Percentiles rank a stretch among this genome's conserved stretches.
Conservation (phyloP, 2,797 vertebrate species). For the Morus bassanus region DNA sequence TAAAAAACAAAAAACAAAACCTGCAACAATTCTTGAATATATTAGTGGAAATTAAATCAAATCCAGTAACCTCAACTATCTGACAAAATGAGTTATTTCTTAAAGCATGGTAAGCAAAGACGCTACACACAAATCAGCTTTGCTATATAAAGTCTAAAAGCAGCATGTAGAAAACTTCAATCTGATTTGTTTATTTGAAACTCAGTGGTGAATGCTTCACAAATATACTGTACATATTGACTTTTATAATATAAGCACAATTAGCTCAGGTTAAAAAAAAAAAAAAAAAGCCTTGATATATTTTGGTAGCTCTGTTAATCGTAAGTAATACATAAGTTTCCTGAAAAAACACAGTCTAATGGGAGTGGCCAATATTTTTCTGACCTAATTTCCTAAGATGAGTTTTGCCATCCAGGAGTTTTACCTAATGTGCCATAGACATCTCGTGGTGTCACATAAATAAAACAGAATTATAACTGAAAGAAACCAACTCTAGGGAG, state of each 20-base stretch:
- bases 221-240: neutral
- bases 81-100: neutral
- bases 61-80: neutral
- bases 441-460: neutral
- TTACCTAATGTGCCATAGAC: neutral
- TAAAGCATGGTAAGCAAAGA: neutral
- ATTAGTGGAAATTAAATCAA: slow-evolving; percentile 16
- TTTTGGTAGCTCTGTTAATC: neutral
- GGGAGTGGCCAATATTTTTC: neutral
- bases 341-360: neutral
- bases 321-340: neutral
- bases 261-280: neutral
- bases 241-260: neutral
- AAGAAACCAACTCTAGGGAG: neutral
- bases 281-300: neutral
- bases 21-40: neutral
- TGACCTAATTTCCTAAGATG: neutral
- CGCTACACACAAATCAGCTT: neutral
- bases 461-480: neutral
- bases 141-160: neutral
- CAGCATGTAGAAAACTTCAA: neutral
- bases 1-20: neutral
- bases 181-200: neutral
- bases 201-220: neutral
- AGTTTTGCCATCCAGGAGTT: neutral